Conservation (phyloP, 2,113 vertebrate genomes). For the Apteryx owenii region DNA sequence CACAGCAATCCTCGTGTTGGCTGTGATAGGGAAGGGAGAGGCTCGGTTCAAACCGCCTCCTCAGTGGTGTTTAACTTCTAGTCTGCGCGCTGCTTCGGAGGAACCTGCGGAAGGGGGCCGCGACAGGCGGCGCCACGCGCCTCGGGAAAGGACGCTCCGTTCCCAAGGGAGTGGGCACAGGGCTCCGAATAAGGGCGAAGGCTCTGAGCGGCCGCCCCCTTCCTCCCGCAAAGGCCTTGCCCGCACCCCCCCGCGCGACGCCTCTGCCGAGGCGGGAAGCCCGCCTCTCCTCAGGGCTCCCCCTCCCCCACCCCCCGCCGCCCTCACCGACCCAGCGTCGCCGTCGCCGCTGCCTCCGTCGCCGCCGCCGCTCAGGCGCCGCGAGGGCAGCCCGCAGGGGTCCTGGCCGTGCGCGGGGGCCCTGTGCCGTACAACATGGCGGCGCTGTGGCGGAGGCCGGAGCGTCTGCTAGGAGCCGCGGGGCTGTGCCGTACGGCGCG, state of each 20-base stretch:
- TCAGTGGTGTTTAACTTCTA: not conserved
- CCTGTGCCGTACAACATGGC: slow-evolving; percentile 69
- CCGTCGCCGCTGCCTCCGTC: not conserved
- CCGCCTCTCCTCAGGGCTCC: rapidly evolving
- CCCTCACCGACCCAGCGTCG: not conserved
- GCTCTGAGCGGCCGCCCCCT: not conserved
- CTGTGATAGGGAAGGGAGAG: not conserved
- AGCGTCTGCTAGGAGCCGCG: not conserved
- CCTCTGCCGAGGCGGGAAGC: rapidly evolving
- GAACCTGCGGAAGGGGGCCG: not conserved
- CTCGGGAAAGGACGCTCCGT: rapidly evolving
- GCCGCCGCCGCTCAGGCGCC: slow-evolving; percentile 12
- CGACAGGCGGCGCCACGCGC: rapidly evolving
- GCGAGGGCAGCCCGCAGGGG: not conserved
- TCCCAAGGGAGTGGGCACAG: not conserved
- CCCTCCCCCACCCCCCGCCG: not conserved
- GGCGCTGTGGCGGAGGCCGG: slow-evolving; percentile 29
- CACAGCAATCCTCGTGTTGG: rapidly evolving
- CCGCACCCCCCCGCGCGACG: rapidly evolving
- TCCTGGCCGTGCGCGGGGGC: not conserved
- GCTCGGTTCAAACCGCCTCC: not conserved
- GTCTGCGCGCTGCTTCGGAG: not conserved
- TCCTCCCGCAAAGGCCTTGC: not conserved
- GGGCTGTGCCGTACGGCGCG: slow-evolving; percentile 26
- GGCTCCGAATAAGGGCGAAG: rapidly evolving